Evolutionary conservation across 2,113 vertebrate genomes (phyloP).

Genomic region (Pterocles burchelli): DNA sequence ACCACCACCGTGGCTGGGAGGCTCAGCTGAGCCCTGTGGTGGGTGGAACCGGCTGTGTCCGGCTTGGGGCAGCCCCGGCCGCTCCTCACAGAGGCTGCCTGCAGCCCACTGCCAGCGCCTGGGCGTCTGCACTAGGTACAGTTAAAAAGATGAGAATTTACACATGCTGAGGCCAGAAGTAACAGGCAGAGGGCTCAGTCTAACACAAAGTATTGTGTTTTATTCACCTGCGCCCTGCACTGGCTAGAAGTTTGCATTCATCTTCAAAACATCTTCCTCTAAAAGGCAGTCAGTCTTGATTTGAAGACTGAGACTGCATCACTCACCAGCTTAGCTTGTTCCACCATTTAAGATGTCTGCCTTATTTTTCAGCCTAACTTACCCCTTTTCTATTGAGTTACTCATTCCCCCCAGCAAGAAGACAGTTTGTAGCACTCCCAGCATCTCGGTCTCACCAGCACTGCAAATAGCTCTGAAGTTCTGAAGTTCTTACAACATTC

Average conservation of each 20-base stretch:
- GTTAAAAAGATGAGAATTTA: background rate
- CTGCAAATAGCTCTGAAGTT: background rate
- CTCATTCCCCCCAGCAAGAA: background rate
- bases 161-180: background rate
- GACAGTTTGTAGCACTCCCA: accelerated
- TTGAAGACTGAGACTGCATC: background rate
- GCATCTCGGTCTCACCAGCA: accelerated
- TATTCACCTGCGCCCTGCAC: background rate
- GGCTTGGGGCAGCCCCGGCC: accelerated
- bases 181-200: background rate
- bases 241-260: background rate
- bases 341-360: background rate
- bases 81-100: background rate
- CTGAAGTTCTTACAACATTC: background rate
- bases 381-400: background rate
- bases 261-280: background rate
- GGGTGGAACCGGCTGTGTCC: accelerated
- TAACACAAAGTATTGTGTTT: background rate
- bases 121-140: accelerated
- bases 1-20: accelerated
- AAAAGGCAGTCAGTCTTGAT: background rate
- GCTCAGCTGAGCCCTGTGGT: accelerated
- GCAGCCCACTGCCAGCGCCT: background rate
- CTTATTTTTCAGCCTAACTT: background rate
- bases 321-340: background rate